Percentiles rank a stretch among this genome's conserved stretches.
phyloP scores from a whole-genome alignment of 2,113 vertebrate species.

The Eubucco bourcierii region DNA sequence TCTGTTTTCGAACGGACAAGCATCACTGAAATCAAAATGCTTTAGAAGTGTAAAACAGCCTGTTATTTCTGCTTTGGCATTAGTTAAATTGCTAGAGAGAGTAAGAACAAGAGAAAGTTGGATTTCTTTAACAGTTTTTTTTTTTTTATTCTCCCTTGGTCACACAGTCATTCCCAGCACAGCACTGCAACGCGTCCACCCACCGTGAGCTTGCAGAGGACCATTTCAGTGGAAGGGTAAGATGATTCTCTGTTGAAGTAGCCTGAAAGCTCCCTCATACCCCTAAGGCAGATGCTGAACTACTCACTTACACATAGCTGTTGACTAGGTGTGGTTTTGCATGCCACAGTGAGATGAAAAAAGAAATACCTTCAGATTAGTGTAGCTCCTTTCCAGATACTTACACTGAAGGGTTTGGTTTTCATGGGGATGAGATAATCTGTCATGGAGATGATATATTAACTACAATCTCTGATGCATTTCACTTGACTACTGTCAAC shows the following conservation, averaged over 20 bases:
- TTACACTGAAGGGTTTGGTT: neutral
- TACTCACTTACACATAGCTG: neutral
- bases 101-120: neutral
- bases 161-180: slow-evolving; percentile 79
- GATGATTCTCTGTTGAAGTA: slow-evolving; percentile 62
- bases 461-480: neutral
- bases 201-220: slow-evolving; percentile 80
- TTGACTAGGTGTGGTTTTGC: neutral
- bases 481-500: neutral
- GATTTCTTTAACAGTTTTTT: slow-evolving; percentile 32
- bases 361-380: neutral
- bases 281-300: neutral
- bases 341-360: neutral
- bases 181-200: slow-evolving; percentile 78
- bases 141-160: slow-evolving; percentile 63
- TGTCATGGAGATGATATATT: neutral
- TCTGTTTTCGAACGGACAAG: neutral
- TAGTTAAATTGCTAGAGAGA: neutral
- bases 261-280: neutral
- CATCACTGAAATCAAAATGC: neutral
- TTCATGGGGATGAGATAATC: neutral
- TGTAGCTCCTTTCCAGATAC: neutral
- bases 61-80: neutral
- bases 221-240: slow-evolving; percentile 84
- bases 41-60: neutral